Evolutionary conservation across 2,888 invertebrate species (phyloP), one percentile per base, ranked within the genome.

Genomic region (Ochlodes sylvanus): DNA sequence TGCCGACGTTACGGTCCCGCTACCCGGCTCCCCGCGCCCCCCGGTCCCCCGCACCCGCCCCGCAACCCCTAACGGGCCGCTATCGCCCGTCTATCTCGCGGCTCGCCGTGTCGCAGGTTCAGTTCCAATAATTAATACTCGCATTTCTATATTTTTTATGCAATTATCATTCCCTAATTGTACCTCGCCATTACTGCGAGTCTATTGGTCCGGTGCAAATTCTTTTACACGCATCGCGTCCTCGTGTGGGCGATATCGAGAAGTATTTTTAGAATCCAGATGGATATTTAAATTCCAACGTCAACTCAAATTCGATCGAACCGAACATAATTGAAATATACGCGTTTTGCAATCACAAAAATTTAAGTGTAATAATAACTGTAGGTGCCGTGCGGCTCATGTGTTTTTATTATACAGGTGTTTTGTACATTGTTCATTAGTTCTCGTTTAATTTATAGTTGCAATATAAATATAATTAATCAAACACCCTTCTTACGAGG

Each of bases 1-100:
- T 85, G 77, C 72, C 78, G 75, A 79, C 88, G 87, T 84, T 86
- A 79, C 75, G 80, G 78, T 87, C 83, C 89, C 86, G 89, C 85
- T 86, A 85, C 69, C 65, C 75, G 73, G 64, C 72, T 41, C 60
- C 65, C 65, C 63, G 68, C 65, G 58, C 58, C 69, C 10, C 10
- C 38, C 71, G 71, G 71, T 72, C 32, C 32, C 32, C 32, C 5
- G 32, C 32, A 9, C 34, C 34, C n/a, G n/a, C 7, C 34, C 61
- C 62, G 63, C 67, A 67, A 54, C 69, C 71, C 72, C 72, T 73
- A 71, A 73, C 70, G 71, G 71, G 62, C 65, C 66, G 32, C 63
- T 63, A 57, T 63, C 70, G 65, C 41, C 68, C 61, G 65, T 68
- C 65, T 56, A 65, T 55, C 65, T 72, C 65, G 38, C 66, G 38